Conservation (phyloP, 2,888 invertebrate genomes). For the Argyresthia albistria region DNA sequence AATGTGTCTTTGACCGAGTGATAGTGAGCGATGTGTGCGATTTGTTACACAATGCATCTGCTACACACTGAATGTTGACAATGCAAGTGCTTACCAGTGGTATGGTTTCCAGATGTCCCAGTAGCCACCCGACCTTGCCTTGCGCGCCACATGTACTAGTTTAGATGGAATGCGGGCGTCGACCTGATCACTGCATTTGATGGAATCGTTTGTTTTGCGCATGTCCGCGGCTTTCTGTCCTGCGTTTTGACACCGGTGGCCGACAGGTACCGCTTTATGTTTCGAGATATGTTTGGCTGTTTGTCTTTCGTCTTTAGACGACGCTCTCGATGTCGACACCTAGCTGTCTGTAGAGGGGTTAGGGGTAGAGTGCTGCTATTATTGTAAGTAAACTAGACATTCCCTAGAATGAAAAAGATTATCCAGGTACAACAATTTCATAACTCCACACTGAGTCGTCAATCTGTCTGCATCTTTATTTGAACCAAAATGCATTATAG, state of each 20-base stretch:
- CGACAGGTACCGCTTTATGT: slow-evolving; percentile 56
- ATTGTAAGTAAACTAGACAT: too few relatives aligned
- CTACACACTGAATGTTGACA: slow-evolving; percentile 22
- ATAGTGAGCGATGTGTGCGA: slow-evolving; percentile 14
- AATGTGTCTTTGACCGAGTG: slow-evolving; percentile 9
- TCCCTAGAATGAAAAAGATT: too few relatives aligned
- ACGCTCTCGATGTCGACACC: slow-evolving; percentile 54
- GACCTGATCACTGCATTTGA: slow-evolving; percentile 66
- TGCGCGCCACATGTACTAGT: too few relatives aligned
- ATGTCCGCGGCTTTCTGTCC: slow-evolving; percentile 64
- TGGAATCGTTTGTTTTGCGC: slow-evolving; percentile 69
- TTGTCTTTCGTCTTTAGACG: slow-evolving; percentile 56
- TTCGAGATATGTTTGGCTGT: slow-evolving; percentile 42
- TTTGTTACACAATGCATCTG: slow-evolving; percentile 47
- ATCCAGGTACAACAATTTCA: too few relatives aligned
- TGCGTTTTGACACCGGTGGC: slow-evolving; percentile 56
- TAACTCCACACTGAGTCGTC: too few relatives aligned
- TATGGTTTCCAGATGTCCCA: not conserved
- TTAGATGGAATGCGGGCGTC: not conserved
- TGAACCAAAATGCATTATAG: too few relatives aligned
- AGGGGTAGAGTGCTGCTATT: slow-evolving; percentile 41
- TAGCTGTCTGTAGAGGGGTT: slow-evolving; percentile 28
- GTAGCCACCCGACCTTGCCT: too few relatives aligned
- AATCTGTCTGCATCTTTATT: too few relatives aligned
- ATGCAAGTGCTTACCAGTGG: not conserved